Evolutionary conservation across 2,888 invertebrate species (phyloP), one percentile per base, ranked within the genome.

Genomic region (Copidosoma aretas): DNA sequence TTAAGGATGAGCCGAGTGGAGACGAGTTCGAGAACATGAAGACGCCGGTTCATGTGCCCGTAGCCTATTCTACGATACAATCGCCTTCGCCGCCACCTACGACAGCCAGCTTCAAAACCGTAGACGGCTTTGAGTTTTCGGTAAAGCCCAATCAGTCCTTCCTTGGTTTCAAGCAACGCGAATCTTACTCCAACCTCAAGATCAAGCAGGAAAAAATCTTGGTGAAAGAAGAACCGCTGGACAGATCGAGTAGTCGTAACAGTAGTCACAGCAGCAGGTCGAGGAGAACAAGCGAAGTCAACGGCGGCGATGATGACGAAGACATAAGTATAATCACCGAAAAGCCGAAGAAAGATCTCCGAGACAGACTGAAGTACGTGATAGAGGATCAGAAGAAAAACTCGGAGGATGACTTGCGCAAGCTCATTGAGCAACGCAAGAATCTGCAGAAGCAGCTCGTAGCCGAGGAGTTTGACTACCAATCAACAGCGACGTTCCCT

Each of bases 71-170:
- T 14, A 60, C 17, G 1, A 25, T 8, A 3, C 19, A 8, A 1
- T 39, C 21, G 10, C n/a, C 61, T 8, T 58, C 54, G 19, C 57
- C 56, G 1, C 19, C 39, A 1, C 19, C 21, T 8, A 1, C 22
- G 2, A 22, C 58, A 15, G 46, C 60, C 2, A 63, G 60, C 19
- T 68, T 66, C 19, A 51, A 41, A 14, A 67, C 56, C 10, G 15
- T 63, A 0, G 68, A 71, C 15, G 71, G 71, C 15, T 64, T 64
- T 15, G 43, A 58, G 22, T 56, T 71, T 17, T 21, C 21, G 0
- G 63, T 71, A 0, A 41, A 64, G 19, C 58, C 71, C 17, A 67
- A 69, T 19, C 49, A 64, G 12, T 67, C 69, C 1, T 71, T 59
- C 19, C n/a, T 71, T 8, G 24, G 21, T 41, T n/a, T 43, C 15